Evolutionary conservation across 2,113 vertebrate genomes (phyloP).

Genomic region (Channa argus): DNA sequence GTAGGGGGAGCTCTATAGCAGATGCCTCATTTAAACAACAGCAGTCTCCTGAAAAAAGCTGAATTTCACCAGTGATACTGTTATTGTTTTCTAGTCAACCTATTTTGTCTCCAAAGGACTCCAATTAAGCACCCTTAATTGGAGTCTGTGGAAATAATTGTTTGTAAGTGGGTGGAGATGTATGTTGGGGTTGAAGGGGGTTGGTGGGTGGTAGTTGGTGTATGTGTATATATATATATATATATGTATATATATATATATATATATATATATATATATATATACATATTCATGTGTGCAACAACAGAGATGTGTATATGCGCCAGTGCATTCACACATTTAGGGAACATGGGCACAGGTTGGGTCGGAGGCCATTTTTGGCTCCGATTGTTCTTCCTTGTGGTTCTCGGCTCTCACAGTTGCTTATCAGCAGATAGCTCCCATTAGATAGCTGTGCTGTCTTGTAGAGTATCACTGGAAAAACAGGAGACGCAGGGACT

Average conservation of each 20-base stretch:
- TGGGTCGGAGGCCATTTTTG: constrained; percentile 73
- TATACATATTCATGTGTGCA: constrained; percentile 69
- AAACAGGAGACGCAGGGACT: constrained; percentile 66
- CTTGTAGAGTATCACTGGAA: constrained; percentile 79
- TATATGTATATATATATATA: constrained; percentile 37
- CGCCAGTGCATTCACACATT: constrained; percentile 80
- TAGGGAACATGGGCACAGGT: constrained; percentile 84
- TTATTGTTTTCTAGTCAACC: constrained; percentile 69
- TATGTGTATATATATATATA: constrained; percentile 65
- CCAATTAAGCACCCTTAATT: constrained; percentile 81
- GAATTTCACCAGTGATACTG: constrained; percentile 78
- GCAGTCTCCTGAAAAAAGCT: constrained; percentile 72
- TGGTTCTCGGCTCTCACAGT: constrained; percentile 78
- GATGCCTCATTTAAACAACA: constrained; percentile 60
- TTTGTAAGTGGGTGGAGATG: constrained; percentile 59
- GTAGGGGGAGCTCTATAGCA: constrained; percentile 85
- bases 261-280: constrained; percentile 36
- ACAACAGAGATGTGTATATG: constrained; percentile 81
- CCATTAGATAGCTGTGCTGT: constrained; percentile 73
- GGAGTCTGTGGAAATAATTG: constrained; percentile 73
- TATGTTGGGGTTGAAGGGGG: constrained; percentile 20
- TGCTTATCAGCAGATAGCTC: constrained; percentile 74
- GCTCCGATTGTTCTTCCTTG: constrained; percentile 76
- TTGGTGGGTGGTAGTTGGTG: constrained; percentile 34
- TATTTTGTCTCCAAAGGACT: constrained; percentile 76